Evolutionary conservation across 2,797 vertebrate genomes (phyloP).

Genomic region (Anniella stebbinsi): DNA sequence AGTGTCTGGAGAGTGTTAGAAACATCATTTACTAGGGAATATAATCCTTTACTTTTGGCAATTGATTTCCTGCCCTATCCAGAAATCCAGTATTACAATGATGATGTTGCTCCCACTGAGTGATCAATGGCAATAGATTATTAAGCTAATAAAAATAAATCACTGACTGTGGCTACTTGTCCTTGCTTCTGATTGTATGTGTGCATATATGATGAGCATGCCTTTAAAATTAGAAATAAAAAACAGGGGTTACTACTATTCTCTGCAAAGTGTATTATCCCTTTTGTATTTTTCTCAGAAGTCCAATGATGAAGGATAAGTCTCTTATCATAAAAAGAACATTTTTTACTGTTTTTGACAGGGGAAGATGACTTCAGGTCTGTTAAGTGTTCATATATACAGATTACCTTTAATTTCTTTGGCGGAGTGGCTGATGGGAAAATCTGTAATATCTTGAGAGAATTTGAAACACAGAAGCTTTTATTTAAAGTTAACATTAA

Average conservation of each 20-base stretch:
- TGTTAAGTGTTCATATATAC: neutral
- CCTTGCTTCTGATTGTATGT: neutral
- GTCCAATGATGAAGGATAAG: neutral
- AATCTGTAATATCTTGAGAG: neutral
- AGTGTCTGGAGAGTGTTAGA: slow-evolving; percentile 27
- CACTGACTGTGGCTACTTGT: neutral
- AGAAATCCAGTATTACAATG: neutral
- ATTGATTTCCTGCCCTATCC: neutral
- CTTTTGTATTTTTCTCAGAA: neutral
- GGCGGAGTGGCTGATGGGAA: neutral
- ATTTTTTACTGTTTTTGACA: neutral
- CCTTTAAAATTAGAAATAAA: neutral
- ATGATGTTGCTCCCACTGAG: neutral
- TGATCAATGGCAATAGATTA: neutral
- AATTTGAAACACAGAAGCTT: neutral
- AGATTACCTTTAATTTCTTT: slow-evolving; percentile 21
- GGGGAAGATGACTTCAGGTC: neutral
- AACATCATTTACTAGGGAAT: neutral
- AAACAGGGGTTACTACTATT: neutral
- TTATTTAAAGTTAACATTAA: slow-evolving; percentile 18
- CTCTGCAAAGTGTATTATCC: neutral
- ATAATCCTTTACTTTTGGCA: neutral
- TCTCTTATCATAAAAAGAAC: too few relatives aligned
- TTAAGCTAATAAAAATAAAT: neutral
- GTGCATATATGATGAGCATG: neutral